Conservation (phyloP, 2,888 invertebrate species). For the Amphipyra berbera region DNA sequence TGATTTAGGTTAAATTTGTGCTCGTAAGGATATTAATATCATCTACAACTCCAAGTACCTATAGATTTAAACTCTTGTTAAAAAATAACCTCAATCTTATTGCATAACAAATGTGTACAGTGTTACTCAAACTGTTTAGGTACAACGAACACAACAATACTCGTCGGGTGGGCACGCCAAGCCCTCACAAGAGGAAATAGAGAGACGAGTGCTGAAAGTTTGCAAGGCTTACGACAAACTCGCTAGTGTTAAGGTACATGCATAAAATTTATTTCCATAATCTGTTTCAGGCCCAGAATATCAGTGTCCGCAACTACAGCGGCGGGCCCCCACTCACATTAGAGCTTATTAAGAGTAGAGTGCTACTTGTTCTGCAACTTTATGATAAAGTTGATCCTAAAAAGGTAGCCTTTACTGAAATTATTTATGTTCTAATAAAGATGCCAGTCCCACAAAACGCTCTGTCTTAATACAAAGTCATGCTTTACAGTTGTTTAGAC, state of each 20-base stretch:
- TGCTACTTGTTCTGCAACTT: slow-evolving; percentile 98
- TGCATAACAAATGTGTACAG: slow-evolving; percentile 88
- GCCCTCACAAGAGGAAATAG: slow-evolving; percentile 91
- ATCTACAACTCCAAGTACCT: neutral
- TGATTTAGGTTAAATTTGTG: slow-evolving; percentile 6
- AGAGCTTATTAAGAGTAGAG: slow-evolving; percentile 96
- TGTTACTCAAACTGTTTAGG: slow-evolving; percentile 83
- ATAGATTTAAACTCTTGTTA: slow-evolving; percentile 7
- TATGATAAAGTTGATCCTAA: slow-evolving; percentile 98
- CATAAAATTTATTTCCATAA: slow-evolving; percentile 73
- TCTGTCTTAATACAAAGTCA: neutral
- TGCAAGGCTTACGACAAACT: slow-evolving; percentile 97
- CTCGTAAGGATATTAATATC: neutral
- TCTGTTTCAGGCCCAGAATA: slow-evolving; percentile 91
- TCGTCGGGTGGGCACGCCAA: slow-evolving; percentile 82
- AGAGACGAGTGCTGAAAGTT: slow-evolving; percentile 96
- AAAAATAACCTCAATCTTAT: slow-evolving; percentile 85
- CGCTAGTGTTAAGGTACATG: slow-evolving; percentile 94
- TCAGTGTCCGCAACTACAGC: slow-evolving; percentile 93
- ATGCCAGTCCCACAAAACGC: neutral
- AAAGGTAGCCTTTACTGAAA: slow-evolving; percentile 92
- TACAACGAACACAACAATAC: slow-evolving; percentile 75
- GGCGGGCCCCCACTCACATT: slow-evolving; percentile 94
- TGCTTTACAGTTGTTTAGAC: too few relatives aligned
- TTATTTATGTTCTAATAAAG: slow-evolving; percentile 19